Conservation (phyloP, 2,888 invertebrate species). For the Belgica antarctica region DNA sequence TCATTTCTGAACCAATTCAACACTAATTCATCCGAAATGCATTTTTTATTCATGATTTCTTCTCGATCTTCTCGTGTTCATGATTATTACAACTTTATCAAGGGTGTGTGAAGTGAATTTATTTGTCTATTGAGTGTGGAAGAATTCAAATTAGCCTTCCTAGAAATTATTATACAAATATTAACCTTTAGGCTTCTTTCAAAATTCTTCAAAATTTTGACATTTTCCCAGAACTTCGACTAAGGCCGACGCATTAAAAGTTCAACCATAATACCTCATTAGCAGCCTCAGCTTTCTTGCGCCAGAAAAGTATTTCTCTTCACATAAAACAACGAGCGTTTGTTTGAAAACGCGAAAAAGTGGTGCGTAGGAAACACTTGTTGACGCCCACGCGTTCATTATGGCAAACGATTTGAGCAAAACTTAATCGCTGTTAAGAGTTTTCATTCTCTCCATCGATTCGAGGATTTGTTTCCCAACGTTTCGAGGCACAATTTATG, state of each 20-base stretch:
- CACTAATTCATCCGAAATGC: conserved; percentile 37
- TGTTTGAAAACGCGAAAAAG: too few species aligned
- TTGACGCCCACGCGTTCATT: conserved; percentile 39
- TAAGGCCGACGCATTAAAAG: too few species aligned
- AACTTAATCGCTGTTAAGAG: conserved; percentile 32
- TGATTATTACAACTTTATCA: neutral
- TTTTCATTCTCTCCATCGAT: neutral
- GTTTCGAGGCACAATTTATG: conserved; percentile 14
- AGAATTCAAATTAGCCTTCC: too few species aligned
- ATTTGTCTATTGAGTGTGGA: too few species aligned
- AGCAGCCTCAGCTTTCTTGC: too few species aligned
- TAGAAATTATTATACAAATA: too few species aligned
- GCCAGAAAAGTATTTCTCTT: too few species aligned
- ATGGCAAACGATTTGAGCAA: conserved; percentile 35
- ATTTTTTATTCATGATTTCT: neutral
- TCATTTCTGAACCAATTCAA: conserved; percentile 33
- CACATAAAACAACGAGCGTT: too few species aligned
- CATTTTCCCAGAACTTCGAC: too few species aligned
- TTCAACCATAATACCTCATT: too few species aligned
- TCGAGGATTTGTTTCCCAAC: neutral
- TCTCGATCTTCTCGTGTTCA: neutral
- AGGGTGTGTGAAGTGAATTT: conserved; percentile 20
- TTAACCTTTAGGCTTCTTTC: too few species aligned
- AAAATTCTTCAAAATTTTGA: too few species aligned
- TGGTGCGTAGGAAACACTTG: conserved; percentile 40